Base-by-base conservation (phyloP, 2,888 invertebrate species). In the Myopa tessellatipennis region DNA sequence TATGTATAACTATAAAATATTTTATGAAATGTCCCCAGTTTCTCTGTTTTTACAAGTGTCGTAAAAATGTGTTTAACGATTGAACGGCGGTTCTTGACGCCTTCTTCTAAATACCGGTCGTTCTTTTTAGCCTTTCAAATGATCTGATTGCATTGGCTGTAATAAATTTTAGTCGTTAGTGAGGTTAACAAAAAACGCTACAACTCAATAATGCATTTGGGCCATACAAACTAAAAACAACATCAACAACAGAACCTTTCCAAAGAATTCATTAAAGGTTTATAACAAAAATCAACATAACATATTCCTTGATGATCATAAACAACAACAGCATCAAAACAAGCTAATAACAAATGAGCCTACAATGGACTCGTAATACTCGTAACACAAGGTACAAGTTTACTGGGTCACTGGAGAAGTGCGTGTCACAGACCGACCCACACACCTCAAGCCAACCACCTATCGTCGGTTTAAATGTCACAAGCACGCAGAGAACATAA, bases 401-500 rank as follows among this genome's bases (percentile, higher is more conserved):
- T 65, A 38, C 34, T 65, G 34, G 65, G 65, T 65, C 65, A 65
- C 36, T 36, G 38, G 38, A 65, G 55, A 55, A 55, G 14, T 14
- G 55, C n/a, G 55, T 55, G 55, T 55, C 45, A 55, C n/a, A 55
- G n/a, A 55, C 55, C 45, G 45, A 45, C 55, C 55, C 55, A 55
- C 45, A 45, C 45, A 45, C 55, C n/a, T n/a, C 10, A 55, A n/a
- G 16, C 16, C n/a, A 38, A 34, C 26, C 38, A 12, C 1, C 36
- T 12, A 65, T 36, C 36, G 16, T 14, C 10, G 65, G 38, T 5
- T 38, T 14, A 38, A 65, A 65, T 65, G 65, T 38, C 16, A 71
- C 34, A 71, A 34, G 12, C 71, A 18, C 34, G 40, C 14, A 58
- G 34, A 60, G 71, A 71, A 71, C 38, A 58, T 55, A 55, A 50